Evolutionary conservation across 2,113 vertebrate genomes (phyloP).

Genomic region (Ivindomyrus marchei): DNA sequence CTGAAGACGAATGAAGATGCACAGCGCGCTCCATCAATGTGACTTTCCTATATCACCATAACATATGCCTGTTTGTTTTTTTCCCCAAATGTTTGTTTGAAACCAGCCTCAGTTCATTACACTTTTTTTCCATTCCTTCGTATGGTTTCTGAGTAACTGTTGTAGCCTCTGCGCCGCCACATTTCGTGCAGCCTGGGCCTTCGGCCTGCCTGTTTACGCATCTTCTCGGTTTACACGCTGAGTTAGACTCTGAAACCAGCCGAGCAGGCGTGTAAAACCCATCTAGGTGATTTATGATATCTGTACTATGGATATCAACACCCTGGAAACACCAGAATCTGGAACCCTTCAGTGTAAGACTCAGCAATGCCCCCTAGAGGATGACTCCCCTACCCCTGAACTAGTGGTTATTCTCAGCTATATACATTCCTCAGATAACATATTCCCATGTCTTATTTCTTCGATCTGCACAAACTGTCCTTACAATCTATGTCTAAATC

Average conservation of each 20-base stretch:
- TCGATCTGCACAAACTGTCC: neutral
- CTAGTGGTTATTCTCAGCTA: neutral
- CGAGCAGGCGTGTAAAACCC: neutral
- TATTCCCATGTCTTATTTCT: neutral
- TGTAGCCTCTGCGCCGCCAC: neutral
- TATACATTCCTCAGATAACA: neutral
- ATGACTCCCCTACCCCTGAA: neutral
- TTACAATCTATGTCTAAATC: neutral
- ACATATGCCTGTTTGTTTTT: constrained; percentile 17
- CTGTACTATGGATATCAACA: neutral
- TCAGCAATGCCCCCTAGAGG: neutral
- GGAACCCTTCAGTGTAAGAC: neutral
- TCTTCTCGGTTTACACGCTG: neutral
- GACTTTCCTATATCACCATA: constrained; percentile 1
- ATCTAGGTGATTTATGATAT: constrained; percentile 5
- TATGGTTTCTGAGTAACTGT: neutral
- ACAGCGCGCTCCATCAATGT: neutral
- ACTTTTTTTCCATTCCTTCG: neutral
- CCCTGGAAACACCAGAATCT: neutral
- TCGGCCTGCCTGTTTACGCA: neutral
- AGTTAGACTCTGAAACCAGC: neutral
- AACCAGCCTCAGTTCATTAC: constrained; percentile 2
- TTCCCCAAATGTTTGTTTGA: constrained; percentile 1
- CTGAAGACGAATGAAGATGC: neutral
- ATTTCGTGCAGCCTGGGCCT: neutral